These are phyloP conservation scores for Chironomus tentans DNA, from an alignment of 2,888 invertebrate genomes.

Conservation along the genomic window DNA sequence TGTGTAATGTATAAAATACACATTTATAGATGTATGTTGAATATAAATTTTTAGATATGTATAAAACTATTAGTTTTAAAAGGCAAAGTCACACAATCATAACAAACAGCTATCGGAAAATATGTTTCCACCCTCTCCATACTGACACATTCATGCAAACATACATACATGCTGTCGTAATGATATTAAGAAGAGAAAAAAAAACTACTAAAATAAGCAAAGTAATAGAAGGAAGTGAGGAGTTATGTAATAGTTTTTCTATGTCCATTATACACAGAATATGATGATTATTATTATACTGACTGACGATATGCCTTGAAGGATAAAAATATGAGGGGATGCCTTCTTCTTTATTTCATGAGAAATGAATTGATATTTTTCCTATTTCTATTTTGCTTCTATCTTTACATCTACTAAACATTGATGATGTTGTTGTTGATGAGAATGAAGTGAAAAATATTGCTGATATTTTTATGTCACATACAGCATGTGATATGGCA, in stretches of 20 bases:
- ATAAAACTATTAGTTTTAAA: background rate
- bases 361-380: too few relatives aligned
- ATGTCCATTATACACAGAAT: slow-evolving; percentile 18
- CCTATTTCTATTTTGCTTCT: too few relatives aligned
- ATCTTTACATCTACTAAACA: too few relatives aligned
- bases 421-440: background rate
- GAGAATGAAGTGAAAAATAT: background rate
- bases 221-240: background rate
- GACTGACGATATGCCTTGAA: slow-evolving; percentile 2
- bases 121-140: background rate
- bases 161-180: too few relatives aligned
- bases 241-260: slow-evolving; percentile 22
- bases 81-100: background rate
- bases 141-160: too few relatives aligned
- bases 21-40: background rate
- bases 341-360: background rate
- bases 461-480: background rate
- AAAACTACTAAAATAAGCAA: too few relatives aligned
- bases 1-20: background rate
- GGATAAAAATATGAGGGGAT: background rate
- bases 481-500: background rate
- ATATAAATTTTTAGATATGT: too few relatives aligned
- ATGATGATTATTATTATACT: slow-evolving; percentile 14
- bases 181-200: too few relatives aligned
- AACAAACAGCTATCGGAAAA: background rate